phyloP scores from a whole-genome alignment of 2,113 vertebrate species.

The Bucco capensis region DNA sequence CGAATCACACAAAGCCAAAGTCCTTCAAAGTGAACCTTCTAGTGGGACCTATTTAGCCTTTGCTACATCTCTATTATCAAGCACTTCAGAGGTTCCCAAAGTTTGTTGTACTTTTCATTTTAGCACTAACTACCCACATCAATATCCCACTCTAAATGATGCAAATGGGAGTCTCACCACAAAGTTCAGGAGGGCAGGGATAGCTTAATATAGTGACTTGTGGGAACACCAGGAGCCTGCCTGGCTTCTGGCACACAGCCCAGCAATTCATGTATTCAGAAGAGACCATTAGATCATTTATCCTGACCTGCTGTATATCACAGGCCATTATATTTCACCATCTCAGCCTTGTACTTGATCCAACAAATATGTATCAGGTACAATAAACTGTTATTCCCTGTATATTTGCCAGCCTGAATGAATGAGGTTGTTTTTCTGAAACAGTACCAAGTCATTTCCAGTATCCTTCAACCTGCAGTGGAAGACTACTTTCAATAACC shows the following conservation, averaged over 20 bases:
- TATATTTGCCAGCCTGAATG: background rate
- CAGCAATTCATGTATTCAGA: background rate
- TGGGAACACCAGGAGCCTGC: constrained; percentile 14
- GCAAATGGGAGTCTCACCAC: background rate
- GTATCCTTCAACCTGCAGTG: background rate
- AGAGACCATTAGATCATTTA: constrained; percentile 20
- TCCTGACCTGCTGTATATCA: constrained; percentile 2
- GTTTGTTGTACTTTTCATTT: background rate
- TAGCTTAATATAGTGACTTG: background rate
- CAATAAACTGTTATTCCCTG: background rate
- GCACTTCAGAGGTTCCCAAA: background rate
- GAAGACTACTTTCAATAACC: background rate
- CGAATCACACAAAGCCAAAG: background rate
- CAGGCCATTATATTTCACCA: background rate
- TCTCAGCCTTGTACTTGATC: background rate
- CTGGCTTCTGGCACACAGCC: constrained; percentile 42
- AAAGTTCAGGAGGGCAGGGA: background rate
- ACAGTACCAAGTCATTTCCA: constrained; percentile 6
- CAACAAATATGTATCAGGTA: constrained; percentile 16
- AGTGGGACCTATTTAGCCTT: background rate
- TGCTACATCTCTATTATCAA: background rate
- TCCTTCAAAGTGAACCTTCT: background rate
- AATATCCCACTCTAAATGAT: background rate
- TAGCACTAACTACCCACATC: background rate
- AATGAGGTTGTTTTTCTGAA: background rate